phyloP scores from a whole-genome alignment of 2,888 invertebrate genomes.

The Pseudanteris insignis region DNA sequence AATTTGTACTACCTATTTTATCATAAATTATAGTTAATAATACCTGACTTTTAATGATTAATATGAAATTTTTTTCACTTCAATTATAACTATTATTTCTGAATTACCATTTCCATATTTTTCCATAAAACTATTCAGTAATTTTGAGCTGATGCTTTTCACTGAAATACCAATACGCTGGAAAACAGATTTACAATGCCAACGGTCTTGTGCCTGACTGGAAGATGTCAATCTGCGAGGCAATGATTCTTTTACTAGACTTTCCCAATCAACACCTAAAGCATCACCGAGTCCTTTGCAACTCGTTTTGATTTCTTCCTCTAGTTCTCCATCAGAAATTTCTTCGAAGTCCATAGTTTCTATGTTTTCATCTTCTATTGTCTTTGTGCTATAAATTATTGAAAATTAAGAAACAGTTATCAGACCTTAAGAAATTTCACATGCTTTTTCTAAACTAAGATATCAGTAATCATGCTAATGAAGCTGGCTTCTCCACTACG shows the following conservation, averaged over 20 bases:
- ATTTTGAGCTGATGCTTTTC: conserved; percentile 77
- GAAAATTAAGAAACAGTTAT: too few species aligned
- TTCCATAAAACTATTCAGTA: conserved; percentile 66
- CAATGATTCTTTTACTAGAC: conserved; percentile 82
- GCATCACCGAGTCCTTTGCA: conserved; percentile 84
- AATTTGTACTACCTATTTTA: too few species aligned
- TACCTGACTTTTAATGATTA: conserved; percentile 1
- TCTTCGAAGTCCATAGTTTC: conserved; percentile 86
- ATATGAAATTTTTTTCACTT: conserved; percentile 10
- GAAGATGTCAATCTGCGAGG: conserved; percentile 63
- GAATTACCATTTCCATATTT: conserved; percentile 49
- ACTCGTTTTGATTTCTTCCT: conserved; percentile 76
- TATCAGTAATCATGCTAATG: too few species aligned
- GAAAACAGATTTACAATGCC: conserved; percentile 83
- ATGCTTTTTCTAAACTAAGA: too few species aligned
- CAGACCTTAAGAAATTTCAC: too few species aligned
- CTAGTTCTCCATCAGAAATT: conserved; percentile 88
- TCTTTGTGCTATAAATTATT: conserved; percentile 64
- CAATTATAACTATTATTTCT: background rate
- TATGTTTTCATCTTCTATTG: conserved; percentile 76
- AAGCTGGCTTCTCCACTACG: too few species aligned
- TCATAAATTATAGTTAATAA: conserved; percentile 3
- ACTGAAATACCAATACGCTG: conserved; percentile 83
- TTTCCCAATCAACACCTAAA: conserved; percentile 95
- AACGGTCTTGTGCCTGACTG: conserved; percentile 76